A percentile compares a stretch with the other conserved stretches of the same genome.
These are phyloP conservation scores for Julus scandinavius DNA, from an alignment of 2,888 invertebrate genomes.

Conservation along the genomic window DNA sequence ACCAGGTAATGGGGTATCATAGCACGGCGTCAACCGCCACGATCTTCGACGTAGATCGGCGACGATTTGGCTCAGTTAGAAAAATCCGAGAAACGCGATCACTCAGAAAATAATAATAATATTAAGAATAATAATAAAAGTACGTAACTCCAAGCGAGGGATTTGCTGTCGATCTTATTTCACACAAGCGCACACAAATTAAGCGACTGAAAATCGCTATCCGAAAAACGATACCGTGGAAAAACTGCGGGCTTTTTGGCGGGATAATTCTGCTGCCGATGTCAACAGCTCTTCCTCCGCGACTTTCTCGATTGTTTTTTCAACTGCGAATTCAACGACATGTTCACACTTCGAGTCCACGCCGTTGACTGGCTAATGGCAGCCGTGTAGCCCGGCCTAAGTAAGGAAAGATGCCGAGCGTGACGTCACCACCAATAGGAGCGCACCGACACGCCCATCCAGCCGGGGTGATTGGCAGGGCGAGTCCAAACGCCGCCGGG, in stretches of 20 bases:
- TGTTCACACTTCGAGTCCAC: neutral
- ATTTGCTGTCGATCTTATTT: neutral
- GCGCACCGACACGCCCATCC: neutral
- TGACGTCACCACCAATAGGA: neutral
- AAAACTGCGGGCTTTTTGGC: neutral
- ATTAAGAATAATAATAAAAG: no score
- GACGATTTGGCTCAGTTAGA: neutral
- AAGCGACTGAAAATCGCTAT: no score
- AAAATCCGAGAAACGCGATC: no score
- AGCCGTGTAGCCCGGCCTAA: neutral
- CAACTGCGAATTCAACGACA: neutral
- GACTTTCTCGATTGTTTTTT: neutral
- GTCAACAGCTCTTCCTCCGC: neutral
- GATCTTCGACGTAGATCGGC: neutral
- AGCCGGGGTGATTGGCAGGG: conserved; percentile 13
- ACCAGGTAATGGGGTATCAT: conserved; percentile 11
- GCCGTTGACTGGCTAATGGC: neutral
- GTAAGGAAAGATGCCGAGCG: neutral
- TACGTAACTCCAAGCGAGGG: neutral
- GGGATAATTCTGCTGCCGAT: neutral
- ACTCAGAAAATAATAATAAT: no score
- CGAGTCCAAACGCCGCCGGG: neutral
- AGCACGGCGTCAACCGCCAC: neutral
- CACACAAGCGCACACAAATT: neutral
- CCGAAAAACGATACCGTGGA: neutral